phyloP scores from a whole-genome alignment of 2,113 vertebrate species.

The Melanostigma gelatinosum region DNA sequence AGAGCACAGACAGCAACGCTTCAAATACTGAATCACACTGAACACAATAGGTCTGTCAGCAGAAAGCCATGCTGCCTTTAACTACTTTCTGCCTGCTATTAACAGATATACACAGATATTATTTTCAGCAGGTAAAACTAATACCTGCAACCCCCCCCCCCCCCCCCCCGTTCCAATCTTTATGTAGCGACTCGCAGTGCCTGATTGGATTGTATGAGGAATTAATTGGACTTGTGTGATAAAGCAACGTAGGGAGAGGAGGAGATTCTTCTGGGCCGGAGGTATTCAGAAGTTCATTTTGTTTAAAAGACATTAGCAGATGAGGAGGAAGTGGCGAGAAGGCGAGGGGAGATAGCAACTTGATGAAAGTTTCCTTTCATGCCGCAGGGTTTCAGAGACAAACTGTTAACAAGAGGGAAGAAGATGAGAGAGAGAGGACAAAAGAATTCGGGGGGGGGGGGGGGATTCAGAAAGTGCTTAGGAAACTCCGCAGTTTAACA shows the following conservation, averaged over 20 bases:
- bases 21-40: conserved; percentile 34
- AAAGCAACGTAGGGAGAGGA: conserved; percentile 34
- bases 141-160: conserved; percentile 47
- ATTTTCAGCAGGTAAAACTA: conserved; percentile 53
- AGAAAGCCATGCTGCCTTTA: conserved; percentile 23
- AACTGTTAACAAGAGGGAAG: conserved; percentile 48
- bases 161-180: conserved; percentile 20
- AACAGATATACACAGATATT: conserved; percentile 35
- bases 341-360: conserved; percentile 54
- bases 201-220: conserved; percentile 56
- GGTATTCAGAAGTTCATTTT: conserved; percentile 67
- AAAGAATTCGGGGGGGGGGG: not conserved
- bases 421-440: conserved; percentile 23
- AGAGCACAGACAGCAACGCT: conserved; percentile 22
- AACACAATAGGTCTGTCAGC: conserved; percentile 45
- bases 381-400: conserved; percentile 45
- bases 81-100: conserved; percentile 43
- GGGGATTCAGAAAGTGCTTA: conserved; percentile 14
- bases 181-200: conserved; percentile 37
- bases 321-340: conserved; percentile 44
- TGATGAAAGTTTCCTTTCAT: conserved; percentile 68
- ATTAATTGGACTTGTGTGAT: conserved; percentile 67
- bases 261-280: conserved; percentile 36
- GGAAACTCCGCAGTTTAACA: conserved; percentile 19
- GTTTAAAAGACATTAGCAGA: conserved; percentile 64